phyloP scores from a whole-genome alignment of 2,113 vertebrate species.

The Grantiella picta region DNA sequence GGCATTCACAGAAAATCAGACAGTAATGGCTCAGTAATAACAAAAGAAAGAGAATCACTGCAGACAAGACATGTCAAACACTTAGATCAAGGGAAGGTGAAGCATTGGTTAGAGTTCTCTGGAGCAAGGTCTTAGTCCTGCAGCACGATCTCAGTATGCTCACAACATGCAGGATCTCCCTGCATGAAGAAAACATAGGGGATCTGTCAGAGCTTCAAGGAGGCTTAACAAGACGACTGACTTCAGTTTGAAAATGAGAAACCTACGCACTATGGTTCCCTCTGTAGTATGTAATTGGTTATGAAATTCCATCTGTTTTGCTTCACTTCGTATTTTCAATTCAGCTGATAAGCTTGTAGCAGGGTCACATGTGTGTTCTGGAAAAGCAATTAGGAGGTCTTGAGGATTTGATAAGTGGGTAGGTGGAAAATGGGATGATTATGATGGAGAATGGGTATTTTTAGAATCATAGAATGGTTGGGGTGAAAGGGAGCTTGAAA shows the following conservation, averaged over 20 bases:
- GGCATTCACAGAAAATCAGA: neutral
- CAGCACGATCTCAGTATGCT: neutral
- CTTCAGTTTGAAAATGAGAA: neutral
- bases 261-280: neutral
- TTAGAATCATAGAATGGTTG: neutral
- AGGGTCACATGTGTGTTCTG: neutral
- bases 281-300: slow-evolving; percentile 29
- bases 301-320: slow-evolving; percentile 49
- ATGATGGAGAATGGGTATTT: neutral
- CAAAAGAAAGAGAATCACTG: neutral
- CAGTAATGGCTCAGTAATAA: neutral
- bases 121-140: neutral
- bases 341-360: neutral
- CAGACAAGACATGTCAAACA: neutral
- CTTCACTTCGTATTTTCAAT: slow-evolving; percentile 24
- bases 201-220: neutral
- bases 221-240: neutral
- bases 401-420: neutral
- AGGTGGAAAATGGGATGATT: neutral
- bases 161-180: neutral
- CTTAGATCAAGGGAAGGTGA: neutral
- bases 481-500: neutral
- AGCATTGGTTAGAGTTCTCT: neutral
- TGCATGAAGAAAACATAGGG: neutral
- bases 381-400: neutral